Conservation (phyloP, 1,140 invertebrate genomes). For the Lepidostoma basale region DNA sequence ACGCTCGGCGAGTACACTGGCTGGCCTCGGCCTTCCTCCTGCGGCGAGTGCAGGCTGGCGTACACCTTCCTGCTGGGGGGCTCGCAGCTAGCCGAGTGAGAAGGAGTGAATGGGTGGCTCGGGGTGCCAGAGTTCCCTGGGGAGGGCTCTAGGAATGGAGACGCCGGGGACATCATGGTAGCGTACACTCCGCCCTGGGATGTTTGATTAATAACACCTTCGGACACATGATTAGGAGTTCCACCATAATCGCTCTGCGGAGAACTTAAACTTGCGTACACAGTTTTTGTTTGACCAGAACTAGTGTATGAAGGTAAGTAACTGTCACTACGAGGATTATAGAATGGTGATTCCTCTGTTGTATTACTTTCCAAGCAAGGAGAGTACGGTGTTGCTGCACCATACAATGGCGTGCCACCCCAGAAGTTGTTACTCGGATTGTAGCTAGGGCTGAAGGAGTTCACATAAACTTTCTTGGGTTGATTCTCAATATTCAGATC, state of each 20-base stretch:
- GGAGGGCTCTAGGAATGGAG: constrained; percentile 44
- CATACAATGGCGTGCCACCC: constrained; percentile 55
- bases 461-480: constrained; percentile 64
- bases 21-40: constrained; percentile 50
- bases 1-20: constrained; percentile 51
- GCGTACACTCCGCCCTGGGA: constrained; percentile 49
- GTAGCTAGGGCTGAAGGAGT: constrained; percentile 62
- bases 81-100: constrained; percentile 40
- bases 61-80: constrained; percentile 37
- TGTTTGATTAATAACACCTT: constrained; percentile 24
- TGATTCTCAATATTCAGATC: constrained; percentile 56
- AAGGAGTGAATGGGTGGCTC: constrained; percentile 41
- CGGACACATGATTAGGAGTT: constrained; percentile 47
- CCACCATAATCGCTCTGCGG: constrained; percentile 50
- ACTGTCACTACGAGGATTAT: constrained; percentile 58
- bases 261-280: constrained; percentile 57
- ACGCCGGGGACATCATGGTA: constrained; percentile 46
- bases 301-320: constrained; percentile 58
- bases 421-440: constrained; percentile 50
- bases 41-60: constrained; percentile 44
- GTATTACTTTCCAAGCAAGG: constrained; percentile 53
- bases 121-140: constrained; percentile 43
- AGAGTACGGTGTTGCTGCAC: constrained; percentile 57
- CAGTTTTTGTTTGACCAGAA: constrained; percentile 54
- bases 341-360: constrained; percentile 59